Conservation (phyloP, 2,888 invertebrate genomes). For the Pammene aurita region DNA sequence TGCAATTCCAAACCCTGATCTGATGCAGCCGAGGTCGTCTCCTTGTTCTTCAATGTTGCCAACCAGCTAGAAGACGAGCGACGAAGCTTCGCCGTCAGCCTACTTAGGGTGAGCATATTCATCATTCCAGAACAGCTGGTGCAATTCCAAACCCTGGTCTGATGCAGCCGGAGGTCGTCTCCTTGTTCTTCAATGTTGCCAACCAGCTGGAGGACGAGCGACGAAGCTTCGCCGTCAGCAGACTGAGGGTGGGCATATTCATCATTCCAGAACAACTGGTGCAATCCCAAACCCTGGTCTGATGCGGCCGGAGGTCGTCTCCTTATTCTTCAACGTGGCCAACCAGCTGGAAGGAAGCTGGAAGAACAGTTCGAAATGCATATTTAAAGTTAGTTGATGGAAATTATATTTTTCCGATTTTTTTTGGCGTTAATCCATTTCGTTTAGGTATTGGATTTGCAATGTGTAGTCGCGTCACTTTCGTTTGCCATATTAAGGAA, state of each 20-base stretch:
- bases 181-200: constrained; percentile 75
- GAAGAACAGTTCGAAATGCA: no score
- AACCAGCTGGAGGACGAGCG: constrained; percentile 75
- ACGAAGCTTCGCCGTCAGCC: constrained; percentile 69
- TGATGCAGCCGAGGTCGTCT: constrained; percentile 75
- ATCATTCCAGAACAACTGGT: constrained; percentile 61
- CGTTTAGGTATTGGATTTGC: no score
- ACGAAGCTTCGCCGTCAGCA: constrained; percentile 69
- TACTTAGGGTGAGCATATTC: constrained; percentile 61
- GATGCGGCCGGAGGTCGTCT: constrained; percentile 76
- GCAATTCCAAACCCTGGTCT: constrained; percentile 63
- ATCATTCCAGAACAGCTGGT: constrained; percentile 61
- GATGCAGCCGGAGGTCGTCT: constrained; percentile 76
- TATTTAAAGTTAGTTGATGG: no score
- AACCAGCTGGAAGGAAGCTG: no score
- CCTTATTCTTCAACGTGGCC: constrained; percentile 74
- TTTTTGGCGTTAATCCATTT: no score
- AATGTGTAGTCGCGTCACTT: no score
- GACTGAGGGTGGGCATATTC: constrained; percentile 61
- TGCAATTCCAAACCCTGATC: constrained; percentile 66
- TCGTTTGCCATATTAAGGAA: no score
- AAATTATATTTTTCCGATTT: no score
- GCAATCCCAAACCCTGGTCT: constrained; percentile 63
- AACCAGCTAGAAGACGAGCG: constrained; percentile 75
- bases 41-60: constrained; percentile 75